A percentile compares a stretch with the other conserved stretches of the same genome.
Conservation (phyloP, 2,113 vertebrate species). For the Saccopteryx leptura region DNA sequence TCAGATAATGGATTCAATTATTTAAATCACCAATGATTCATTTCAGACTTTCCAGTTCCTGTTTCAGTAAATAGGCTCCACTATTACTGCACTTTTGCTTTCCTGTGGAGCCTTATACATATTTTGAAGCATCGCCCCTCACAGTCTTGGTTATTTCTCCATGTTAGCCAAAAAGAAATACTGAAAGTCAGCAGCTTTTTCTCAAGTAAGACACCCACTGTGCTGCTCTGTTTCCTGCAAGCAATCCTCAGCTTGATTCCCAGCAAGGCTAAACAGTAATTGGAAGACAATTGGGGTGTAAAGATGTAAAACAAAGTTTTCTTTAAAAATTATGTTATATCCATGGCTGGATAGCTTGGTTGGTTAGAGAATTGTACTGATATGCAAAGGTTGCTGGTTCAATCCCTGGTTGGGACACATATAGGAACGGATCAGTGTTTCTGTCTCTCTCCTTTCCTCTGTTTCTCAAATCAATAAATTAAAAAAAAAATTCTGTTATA, state of each 20-base stretch:
- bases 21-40: background rate
- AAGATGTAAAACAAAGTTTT: slow-evolving; percentile 26
- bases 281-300: background rate
- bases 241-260: background rate
- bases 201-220: background rate
- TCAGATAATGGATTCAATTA: background rate
- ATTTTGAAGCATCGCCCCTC: background rate
- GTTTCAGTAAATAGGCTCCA: background rate
- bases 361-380: too few relatives aligned
- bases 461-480: too few relatives aligned
- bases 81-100: background rate
- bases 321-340: background rate
- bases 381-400: too few relatives aligned
- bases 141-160: background rate
- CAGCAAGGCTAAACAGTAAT: background rate
- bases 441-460: too few relatives aligned
- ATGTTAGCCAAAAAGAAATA: background rate
- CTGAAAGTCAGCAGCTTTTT: slow-evolving; percentile 21
- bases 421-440: too few relatives aligned
- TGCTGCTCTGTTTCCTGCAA: background rate
- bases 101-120: background rate
- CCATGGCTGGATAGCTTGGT: too few relatives aligned
- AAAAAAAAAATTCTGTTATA: too few relatives aligned
- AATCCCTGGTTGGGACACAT: too few relatives aligned
- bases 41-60: background rate